phyloP scores from a whole-genome alignment of 2,888 invertebrate species.

The Spisula solida region DNA sequence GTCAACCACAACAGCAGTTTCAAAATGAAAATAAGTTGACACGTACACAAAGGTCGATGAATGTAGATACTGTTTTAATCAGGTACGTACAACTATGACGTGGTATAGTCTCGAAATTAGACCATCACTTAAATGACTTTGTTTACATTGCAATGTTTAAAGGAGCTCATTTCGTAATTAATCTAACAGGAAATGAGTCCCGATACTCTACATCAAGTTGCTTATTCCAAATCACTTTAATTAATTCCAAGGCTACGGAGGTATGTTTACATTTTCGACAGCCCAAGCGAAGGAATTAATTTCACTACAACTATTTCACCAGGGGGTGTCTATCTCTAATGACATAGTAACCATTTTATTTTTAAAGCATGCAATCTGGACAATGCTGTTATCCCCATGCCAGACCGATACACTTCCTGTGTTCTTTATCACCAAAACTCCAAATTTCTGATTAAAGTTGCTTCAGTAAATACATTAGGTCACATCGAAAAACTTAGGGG shows the following conservation, averaged over 20 bases:
- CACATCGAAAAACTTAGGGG: background rate
- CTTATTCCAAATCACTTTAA: constrained; percentile 42
- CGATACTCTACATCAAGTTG: constrained; percentile 25
- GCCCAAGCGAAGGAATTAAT: constrained; percentile 44
- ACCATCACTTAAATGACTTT: constrained; percentile 5
- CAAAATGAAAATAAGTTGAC: constrained; percentile 10
- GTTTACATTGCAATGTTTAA: constrained; percentile 35
- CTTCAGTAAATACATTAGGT: constrained; percentile 10
- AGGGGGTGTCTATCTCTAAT: background rate
- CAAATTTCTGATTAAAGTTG: background rate
- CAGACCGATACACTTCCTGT: constrained; percentile 36
- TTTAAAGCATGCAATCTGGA: constrained; percentile 43
- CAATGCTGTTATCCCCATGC: constrained; percentile 2
- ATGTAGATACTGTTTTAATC: constrained; percentile 11
- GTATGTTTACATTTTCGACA: constrained; percentile 35
- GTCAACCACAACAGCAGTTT: background rate
- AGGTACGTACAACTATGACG: background rate
- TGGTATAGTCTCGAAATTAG: constrained; percentile 2
- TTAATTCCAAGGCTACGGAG: constrained; percentile 48
- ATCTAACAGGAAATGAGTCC: constrained; percentile 54
- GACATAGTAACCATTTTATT: constrained; percentile 56
- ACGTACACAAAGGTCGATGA: background rate
- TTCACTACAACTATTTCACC: constrained; percentile 23
- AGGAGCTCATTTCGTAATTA: constrained; percentile 37
- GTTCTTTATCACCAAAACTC: constrained; percentile 36